phyloP scores from a whole-genome alignment of 2,888 invertebrate species.

The Mesorhabditis belari region DNA sequence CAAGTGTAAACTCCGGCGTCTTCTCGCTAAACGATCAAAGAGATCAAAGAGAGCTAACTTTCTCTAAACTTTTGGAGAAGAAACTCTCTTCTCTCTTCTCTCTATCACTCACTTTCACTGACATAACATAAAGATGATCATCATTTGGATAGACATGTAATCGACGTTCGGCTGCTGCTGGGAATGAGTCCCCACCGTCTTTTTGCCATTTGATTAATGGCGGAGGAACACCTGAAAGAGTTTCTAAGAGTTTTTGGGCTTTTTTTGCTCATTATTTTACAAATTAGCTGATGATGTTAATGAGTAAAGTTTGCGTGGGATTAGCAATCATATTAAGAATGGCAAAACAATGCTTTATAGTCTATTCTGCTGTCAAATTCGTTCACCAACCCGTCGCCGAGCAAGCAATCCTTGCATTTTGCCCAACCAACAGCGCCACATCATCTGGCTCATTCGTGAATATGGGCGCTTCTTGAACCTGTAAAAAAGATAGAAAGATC shows the following conservation, averaged over 20 bases:
- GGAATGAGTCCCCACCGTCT: constrained; percentile 22
- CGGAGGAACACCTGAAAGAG: constrained; percentile 13
- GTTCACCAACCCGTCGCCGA: constrained; percentile 17
- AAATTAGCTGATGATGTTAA: not conserved
- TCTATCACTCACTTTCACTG: constrained; percentile 12
- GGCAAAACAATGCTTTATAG: not conserved
- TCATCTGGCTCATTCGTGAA: constrained; percentile 26
- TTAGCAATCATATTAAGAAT: not conserved
- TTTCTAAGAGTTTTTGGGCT: not conserved
- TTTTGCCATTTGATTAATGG: constrained; percentile 32
- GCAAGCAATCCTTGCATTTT: constrained; percentile 29
- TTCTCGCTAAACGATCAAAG: not conserved
- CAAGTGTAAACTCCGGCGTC: constrained; percentile 25
- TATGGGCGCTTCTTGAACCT: constrained; percentile 26
- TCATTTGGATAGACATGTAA: constrained; percentile 26
- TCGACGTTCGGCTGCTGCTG: constrained; percentile 25
- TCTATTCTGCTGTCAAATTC: not conserved
- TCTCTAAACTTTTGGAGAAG: too few species aligned
- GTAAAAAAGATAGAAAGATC: constrained; percentile 1
- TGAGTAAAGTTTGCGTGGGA: not conserved
- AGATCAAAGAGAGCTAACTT: not conserved
- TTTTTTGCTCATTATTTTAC: not conserved
- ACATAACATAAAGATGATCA: constrained; percentile 29
- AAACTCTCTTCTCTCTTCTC: too few species aligned
- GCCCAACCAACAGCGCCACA: constrained; percentile 23